These are phyloP conservation scores for Hypselothyrea guttata DNA, from an alignment of 2,888 invertebrate species.

Conservation along the genomic window DNA sequence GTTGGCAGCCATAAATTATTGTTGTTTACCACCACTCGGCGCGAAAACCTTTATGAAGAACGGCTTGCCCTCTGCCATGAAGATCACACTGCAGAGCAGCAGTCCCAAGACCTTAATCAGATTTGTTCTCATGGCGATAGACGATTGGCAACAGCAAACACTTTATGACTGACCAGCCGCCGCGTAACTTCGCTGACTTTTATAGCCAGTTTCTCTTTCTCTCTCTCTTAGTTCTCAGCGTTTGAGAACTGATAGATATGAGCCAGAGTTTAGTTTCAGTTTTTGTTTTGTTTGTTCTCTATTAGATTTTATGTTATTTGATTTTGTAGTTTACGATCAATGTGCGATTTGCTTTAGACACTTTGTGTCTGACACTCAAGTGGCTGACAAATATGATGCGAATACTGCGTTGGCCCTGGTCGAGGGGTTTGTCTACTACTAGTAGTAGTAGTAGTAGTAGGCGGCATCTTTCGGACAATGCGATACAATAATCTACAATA, in stretches of 20 bases:
- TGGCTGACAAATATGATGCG: slow-evolving; percentile 53
- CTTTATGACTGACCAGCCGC: slow-evolving; percentile 47
- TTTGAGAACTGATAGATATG: too few relatives aligned
- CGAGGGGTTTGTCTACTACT: slow-evolving; percentile 9
- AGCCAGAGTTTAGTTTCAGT: too few relatives aligned
- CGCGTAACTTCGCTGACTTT: slow-evolving; percentile 45
- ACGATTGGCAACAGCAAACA: slow-evolving; percentile 30
- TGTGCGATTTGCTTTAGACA: slow-evolving; percentile 47
- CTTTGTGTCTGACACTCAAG: slow-evolving; percentile 43
- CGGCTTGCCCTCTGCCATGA: slow-evolving; percentile 48
- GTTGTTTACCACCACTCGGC: slow-evolving; percentile 48
- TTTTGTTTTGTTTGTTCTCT: neutral
- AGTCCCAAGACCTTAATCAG: slow-evolving; percentile 39
- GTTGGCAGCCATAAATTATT: neutral
- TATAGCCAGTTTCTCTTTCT: slow-evolving; percentile 32
- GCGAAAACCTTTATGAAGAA: slow-evolving; percentile 58
- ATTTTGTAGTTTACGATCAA: slow-evolving; percentile 47
- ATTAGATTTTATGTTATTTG: slow-evolving; percentile 15
- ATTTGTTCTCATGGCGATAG: slow-evolving; percentile 46
- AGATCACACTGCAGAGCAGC: slow-evolving; percentile 35
- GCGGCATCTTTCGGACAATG: slow-evolving; percentile 13
- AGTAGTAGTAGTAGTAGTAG: neutral
- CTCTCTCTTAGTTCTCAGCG: neutral
- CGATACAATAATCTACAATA: slow-evolving; percentile 9
- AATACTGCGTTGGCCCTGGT: slow-evolving; percentile 31